Base-by-base conservation (phyloP, 2,113 vertebrate genomes). In the Myrmecophaga tridactyla region DNA sequence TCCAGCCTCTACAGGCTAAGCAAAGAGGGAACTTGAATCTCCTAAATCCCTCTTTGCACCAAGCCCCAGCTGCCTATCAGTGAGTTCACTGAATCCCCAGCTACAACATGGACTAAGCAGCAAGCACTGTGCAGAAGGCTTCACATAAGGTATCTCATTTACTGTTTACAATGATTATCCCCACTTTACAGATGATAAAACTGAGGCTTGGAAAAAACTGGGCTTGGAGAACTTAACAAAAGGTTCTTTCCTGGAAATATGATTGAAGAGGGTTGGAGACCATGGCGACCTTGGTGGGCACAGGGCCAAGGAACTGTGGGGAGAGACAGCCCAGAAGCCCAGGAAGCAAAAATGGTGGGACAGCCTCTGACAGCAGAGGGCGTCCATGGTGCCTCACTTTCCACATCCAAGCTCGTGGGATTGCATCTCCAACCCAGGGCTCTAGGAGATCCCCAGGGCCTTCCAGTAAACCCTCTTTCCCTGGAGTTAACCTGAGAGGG, bases 11-110 rank as follows among this genome's bases (percentile, higher is more conserved):
- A 29, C 6, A 41, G 41, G 53, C 48, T 53, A 23, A 94, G 34
- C 36, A 78, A 65, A 95, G 81, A 78, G 56, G 70, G 48, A 95
- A 90, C 73, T 65, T 53, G 29, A 12, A 9, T 72, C 31, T 67
- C 27, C 27, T 4, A 51, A 25, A 36, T 20, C 39, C 29, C 17
- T n/a, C 72, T 34, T 2, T 5, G 29, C 20, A 0, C 67, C 56
- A 43, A n/a, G 15, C 43, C 36, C 4, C 9, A 29, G 81, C 11
- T 62, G 58, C 51, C 14, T 46, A 10, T n/a, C 18, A 1, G 29
- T 20, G 36, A 41, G 31, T 46, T 65, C 60, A 4, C 13, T 29
- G 34, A 29, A 70, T 18, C 58, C 53, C 56, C 2, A 31, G 3
- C 81, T n/a, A 4, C 18, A 25, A 4, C 18, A 36, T 1, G 23